These are phyloP conservation scores for Norana najaformis DNA, from an alignment of 2,888 invertebrate genomes.

Conservation along the genomic window DNA sequence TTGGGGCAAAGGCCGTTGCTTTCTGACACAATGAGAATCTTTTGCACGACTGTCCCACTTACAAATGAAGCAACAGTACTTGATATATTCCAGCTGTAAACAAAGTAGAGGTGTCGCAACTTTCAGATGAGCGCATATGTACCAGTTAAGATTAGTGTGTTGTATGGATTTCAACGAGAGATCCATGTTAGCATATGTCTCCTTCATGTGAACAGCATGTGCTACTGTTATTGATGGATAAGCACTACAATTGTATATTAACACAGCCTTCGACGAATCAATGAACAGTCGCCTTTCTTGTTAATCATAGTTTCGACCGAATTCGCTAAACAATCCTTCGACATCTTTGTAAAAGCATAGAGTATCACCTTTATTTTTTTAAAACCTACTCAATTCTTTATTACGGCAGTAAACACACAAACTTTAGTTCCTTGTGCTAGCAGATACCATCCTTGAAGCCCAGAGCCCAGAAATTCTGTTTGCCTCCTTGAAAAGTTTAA, in stretches of 20 bases:
- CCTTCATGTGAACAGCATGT: not conserved
- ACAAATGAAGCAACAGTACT: no score
- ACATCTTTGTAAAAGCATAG: not conserved
- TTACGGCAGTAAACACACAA: not conserved
- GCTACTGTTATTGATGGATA: not conserved
- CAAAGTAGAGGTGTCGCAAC: not conserved
- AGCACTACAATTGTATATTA: not conserved
- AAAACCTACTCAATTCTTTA: not conserved
- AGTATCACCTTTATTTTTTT: not conserved
- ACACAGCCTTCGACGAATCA: not conserved
- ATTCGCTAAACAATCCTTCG: not conserved
- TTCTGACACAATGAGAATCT: not conserved
- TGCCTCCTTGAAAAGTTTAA: not conserved
- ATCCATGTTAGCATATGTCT: not conserved
- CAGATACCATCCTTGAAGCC: not conserved
- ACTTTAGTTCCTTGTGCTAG: not conserved
- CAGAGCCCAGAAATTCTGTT: not conserved
- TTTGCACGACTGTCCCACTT: not conserved
- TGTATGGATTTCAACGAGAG: not conserved
- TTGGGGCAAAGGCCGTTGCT: not conserved
- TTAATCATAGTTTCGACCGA: not conserved
- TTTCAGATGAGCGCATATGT: not conserved
- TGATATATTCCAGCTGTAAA: not conserved
- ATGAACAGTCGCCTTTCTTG: constrained; percentile 9
- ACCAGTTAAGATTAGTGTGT: not conserved